Base-by-base conservation (phyloP, 2,888 invertebrate species). In the Panopea generosa region DNA sequence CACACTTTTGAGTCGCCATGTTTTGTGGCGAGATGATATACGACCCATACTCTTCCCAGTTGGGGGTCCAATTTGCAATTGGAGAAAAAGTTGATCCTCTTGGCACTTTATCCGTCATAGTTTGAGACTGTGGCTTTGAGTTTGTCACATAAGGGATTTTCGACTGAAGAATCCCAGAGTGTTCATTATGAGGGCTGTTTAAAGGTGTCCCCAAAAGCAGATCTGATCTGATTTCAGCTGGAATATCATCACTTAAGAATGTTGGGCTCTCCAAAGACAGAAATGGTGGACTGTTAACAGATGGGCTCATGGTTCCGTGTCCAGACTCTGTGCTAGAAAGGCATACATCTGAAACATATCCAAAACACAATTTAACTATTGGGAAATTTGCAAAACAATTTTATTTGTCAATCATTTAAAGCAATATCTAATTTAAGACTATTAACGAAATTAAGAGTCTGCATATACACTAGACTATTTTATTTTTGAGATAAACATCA, bases 21-120 rank as follows among this genome's bases (percentile, higher is more conserved):
- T 63, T 68, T 20, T 75, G 68, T 20, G 79, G 75, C 6, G 75
- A 76, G 16, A 79, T 40, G n/a, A 79, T 69, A 20, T 72, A 72
- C 9, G 75, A 66, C 2, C 70, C 78, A 50, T 71, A 67, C n/a
- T 79, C 79, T 18, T 79, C 72, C 75, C 72, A 75, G 53, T 68
- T 60, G 16, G 78, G 74, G 0, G 70, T 78, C 78, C 78, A 78
- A 47, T 67, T 68, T 14, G 73, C 29, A 6, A 78, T 45, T 14
- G 78, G 78, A 14, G 78, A 78, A 24, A 70, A 56, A 14, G 45
- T 20, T 16, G 33, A 4, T 33, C 33, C 33, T 11, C 33, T 33
- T 33, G 11, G n/a, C 52, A 52, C 18, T 16, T 22, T 38, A 22
- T 18, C 40, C 38, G 40, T 18, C 14, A 7, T 29, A 7, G 33